A percentile compares a stretch with the other conserved stretches of the same genome.
phyloP scores from a whole-genome alignment of 2,888 invertebrate species.

The Ectropis crepuscularia region DNA sequence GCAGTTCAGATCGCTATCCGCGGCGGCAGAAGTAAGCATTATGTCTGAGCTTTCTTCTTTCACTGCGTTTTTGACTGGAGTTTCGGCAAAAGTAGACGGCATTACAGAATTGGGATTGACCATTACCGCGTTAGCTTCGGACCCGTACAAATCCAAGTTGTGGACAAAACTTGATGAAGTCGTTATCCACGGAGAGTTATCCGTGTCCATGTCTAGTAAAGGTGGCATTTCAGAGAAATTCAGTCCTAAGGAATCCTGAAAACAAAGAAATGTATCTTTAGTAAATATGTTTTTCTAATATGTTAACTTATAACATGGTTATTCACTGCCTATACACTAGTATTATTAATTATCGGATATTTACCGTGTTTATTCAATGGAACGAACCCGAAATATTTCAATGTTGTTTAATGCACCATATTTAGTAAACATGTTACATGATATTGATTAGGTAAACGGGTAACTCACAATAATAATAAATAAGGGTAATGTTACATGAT shows the following conservation, averaged over 20 bases:
- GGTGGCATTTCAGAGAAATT: conserved; percentile 87
- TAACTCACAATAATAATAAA: too few relatives aligned
- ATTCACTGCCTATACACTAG: too few relatives aligned
- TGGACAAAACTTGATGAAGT: conserved; percentile 87
- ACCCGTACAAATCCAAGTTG: conserved; percentile 88
- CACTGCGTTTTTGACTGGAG: conserved; percentile 74
- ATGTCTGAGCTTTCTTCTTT: conserved; percentile 80
- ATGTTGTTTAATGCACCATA: too few relatives aligned
- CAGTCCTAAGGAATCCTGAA: conserved; percentile 85
- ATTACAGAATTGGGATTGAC: conserved; percentile 96
- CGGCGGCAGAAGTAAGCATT: conserved; percentile 73
- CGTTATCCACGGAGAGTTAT: conserved; percentile 85
- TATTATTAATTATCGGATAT: too few relatives aligned
- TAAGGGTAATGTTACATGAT: too few relatives aligned
- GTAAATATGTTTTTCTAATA: not conserved
- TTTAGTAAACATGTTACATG: too few relatives aligned
- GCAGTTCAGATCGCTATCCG: conserved; percentile 62
- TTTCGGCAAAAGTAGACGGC: conserved; percentile 88
- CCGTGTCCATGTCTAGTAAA: conserved; percentile 87
- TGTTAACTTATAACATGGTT: too few relatives aligned
- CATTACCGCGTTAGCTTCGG: conserved; percentile 91
- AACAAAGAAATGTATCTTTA: conserved; percentile 25
- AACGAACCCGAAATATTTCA: too few relatives aligned
- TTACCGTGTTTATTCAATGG: too few relatives aligned
- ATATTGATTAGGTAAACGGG: too few relatives aligned